Conservation (phyloP, 1,140 invertebrate species). For the Polypedilum vanderplanki region DNA sequence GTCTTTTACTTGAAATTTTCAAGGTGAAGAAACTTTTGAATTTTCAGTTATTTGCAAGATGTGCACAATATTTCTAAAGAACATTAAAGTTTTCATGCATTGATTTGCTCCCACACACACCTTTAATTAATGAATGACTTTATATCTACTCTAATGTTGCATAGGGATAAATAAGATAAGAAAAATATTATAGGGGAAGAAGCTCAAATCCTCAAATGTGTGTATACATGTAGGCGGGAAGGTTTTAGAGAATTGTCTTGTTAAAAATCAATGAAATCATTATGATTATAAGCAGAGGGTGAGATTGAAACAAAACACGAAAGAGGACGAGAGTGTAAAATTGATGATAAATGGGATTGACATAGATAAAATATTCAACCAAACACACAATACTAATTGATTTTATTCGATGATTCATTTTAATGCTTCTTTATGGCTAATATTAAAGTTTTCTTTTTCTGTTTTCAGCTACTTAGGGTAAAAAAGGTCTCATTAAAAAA, state of each 20-base stretch:
- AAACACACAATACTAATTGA: background rate
- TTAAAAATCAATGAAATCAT: conserved; percentile 16
- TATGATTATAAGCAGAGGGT: background rate
- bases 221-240: no score
- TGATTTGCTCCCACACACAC: background rate
- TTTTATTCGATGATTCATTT: background rate
- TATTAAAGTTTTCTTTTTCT: background rate
- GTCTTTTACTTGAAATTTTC: no score
- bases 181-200: no score
- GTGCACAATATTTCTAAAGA: no score
- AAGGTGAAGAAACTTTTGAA: no score
- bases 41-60: no score
- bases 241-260: background rate
- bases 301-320: background rate
- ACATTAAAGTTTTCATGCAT: background rate
- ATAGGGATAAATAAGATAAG: background rate
- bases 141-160: background rate
- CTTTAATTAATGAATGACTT: conserved; percentile 13
- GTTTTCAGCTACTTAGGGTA: background rate
- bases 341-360: background rate
- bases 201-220: no score
- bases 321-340: conserved; percentile 1
- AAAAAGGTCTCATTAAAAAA: background rate
- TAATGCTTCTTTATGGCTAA: background rate
- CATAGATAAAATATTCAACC: no score